Evolutionary conservation across 2,888 invertebrate species (phyloP), one percentile per base, ranked within the genome.

Genomic region (Drosophila koepferae): DNA sequence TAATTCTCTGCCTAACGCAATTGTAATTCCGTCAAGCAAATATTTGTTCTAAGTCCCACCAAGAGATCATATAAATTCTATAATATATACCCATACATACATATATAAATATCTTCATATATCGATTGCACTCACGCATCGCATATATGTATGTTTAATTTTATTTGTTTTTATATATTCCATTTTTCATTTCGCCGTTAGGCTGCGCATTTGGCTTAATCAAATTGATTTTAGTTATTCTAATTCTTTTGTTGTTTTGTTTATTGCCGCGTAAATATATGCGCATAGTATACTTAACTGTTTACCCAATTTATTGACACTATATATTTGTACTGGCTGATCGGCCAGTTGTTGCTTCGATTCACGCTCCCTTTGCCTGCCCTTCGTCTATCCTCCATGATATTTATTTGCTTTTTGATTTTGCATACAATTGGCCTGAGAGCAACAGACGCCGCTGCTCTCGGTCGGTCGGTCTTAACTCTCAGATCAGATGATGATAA

Each of bases 301-400:
- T 88, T 85, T 86, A 76, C 89, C 79, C 83, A 80, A 86, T 51
- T 69, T 85, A 88, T 85, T 85, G 83, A 88, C 85, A 85, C 74
- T 65, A 74, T 67, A 70, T 74, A 80, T 87, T 75, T 84, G 67
- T 61, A 63, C 58, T 40, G 44, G 58, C 66, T 67, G 60, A 70
- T 72, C 56, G 69, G 72, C 67, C 41, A 38, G 23, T 54, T 54
- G 54, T 36, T 38, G 40, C 54, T 28, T 16, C 28, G n/a, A 23
- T 28, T n/a, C 7, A 1, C 20, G 3, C 16, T 12, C 16, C 18
- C 38, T 38, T 1, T 7, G 3, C 41, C 28, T 10, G n/a, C 28
- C 40, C 10, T 2, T 3, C 1, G n/a, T 4, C 5, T n/a, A 2
- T 8, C 18, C 18, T 7, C 51, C 0, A 3, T 34, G 51, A 34